phyloP scores from a whole-genome alignment of 2,113 vertebrate genomes.

The Reinhardtius hippoglossoides region DNA sequence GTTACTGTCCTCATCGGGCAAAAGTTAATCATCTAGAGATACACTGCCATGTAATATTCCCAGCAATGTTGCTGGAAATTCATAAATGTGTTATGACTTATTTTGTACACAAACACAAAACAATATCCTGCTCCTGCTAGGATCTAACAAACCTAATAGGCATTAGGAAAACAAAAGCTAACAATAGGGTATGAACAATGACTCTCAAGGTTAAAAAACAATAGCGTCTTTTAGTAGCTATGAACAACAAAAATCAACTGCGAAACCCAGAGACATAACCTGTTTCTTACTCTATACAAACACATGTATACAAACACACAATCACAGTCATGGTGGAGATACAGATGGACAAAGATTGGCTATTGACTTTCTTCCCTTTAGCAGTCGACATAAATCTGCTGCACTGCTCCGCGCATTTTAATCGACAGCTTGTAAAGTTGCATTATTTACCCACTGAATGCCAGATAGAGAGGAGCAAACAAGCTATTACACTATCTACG shows the following conservation, averaged over 20 bases:
- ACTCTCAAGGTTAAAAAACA: background rate
- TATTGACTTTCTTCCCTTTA: slow-evolving; percentile 36
- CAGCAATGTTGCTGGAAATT: no score
- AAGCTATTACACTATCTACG: slow-evolving; percentile 72
- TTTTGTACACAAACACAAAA: no score
- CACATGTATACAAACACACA: slow-evolving; percentile 7
- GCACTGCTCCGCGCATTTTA: slow-evolving; percentile 61
- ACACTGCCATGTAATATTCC: no score
- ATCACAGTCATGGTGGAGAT: background rate
- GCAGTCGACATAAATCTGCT: slow-evolving; percentile 60
- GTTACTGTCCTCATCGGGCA: no score
- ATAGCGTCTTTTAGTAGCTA: background rate
- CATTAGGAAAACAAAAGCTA: no score
- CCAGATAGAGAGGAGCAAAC: slow-evolving; percentile 65
- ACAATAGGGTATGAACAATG: no score
- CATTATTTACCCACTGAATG: slow-evolving; percentile 67
- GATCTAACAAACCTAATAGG: no score
- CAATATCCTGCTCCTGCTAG: no score
- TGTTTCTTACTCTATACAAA: background rate
- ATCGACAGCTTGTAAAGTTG: slow-evolving; percentile 65
- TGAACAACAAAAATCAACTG: no score
- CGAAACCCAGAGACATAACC: slow-evolving; percentile 10
- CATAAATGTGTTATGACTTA: no score
- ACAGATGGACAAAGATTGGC: slow-evolving; percentile 41
- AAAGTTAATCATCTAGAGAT: no score